Percentiles rank a stretch among this genome's conserved stretches.
These are phyloP conservation scores for Thera obeliscata DNA, from an alignment of 2,888 invertebrate genomes.

Conservation along the genomic window DNA sequence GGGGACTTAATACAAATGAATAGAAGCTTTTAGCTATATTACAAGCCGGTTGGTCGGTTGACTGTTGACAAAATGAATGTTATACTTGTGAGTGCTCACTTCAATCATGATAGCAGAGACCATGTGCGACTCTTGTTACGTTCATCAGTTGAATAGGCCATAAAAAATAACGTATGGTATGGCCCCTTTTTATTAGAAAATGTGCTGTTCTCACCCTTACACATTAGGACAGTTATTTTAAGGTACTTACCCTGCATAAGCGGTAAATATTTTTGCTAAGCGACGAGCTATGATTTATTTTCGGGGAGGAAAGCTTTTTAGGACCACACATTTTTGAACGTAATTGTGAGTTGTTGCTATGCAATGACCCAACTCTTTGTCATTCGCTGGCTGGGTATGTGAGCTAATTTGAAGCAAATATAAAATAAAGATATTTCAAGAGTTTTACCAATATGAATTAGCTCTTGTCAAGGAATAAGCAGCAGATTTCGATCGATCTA, in stretches of 20 bases:
- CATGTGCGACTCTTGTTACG: slow-evolving; percentile 42
- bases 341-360: neutral
- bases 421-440: neutral
- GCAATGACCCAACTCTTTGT: neutral
- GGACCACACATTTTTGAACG: neutral
- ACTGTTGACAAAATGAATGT: slow-evolving; percentile 73
- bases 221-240: slow-evolving; percentile 12
- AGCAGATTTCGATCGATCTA: no score
- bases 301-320: neutral
- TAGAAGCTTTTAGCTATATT: slow-evolving; percentile 74
- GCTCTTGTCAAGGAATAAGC: no score
- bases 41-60: slow-evolving; percentile 62
- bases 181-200: slow-evolving; percentile 28
- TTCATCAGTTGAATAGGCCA: slow-evolving; percentile 42
- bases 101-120: slow-evolving; percentile 55
- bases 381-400: neutral
- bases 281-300: neutral
- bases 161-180: slow-evolving; percentile 39
- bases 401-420: neutral
- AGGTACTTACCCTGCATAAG: neutral
- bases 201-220: slow-evolving; percentile 23
- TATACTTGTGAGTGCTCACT: slow-evolving; percentile 62
- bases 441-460: no score
- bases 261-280: neutral
- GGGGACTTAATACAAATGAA: slow-evolving; percentile 61